A percentile compares a stretch with the other conserved stretches of the same genome.
Conservation (phyloP, 1,140 invertebrate genomes). For the Leptopilina clavipes region DNA sequence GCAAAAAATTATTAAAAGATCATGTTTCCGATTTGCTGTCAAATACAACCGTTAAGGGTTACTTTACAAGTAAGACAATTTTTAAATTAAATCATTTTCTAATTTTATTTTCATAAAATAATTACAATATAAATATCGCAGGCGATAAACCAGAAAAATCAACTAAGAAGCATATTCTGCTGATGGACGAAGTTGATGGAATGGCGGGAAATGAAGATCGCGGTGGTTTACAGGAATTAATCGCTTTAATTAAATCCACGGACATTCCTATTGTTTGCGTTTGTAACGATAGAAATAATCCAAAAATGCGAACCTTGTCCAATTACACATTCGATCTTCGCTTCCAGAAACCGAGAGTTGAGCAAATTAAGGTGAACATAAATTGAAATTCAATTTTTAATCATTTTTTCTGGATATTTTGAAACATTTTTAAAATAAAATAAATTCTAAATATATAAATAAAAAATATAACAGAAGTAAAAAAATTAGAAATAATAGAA, state of each 20-base stretch:
- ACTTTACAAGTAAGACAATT: constrained; percentile 74
- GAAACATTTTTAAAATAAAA: constrained; percentile 1
- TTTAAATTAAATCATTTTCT: not conserved
- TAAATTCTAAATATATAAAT: too few relatives aligned
- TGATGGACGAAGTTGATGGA: constrained; percentile 99
- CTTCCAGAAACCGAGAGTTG: constrained; percentile 86
- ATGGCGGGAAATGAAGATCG: constrained; percentile 99
- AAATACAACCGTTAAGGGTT: constrained; percentile 82
- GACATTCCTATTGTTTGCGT: constrained; percentile 98
- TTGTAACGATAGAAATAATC: constrained; percentile 97
- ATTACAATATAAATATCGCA: too few relatives aligned
- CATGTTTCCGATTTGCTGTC: constrained; percentile 86
- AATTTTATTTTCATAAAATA: too few relatives aligned
- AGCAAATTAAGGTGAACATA: constrained; percentile 89
- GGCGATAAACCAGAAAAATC: constrained; percentile 54
- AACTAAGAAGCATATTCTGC: constrained; percentile 87
- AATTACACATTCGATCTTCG: constrained; percentile 97
- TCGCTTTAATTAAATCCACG: constrained; percentile 91
- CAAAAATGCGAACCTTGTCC: constrained; percentile 93
- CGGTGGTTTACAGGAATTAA: constrained; percentile 96
- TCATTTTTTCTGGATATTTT: too few relatives aligned
- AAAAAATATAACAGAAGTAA: too few relatives aligned
- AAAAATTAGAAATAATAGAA: too few relatives aligned
- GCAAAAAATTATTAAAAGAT: constrained; percentile 90
- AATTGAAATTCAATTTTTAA: constrained; percentile 6